Percentiles rank a stretch among this genome's conserved stretches.
These are phyloP conservation scores for Loxodonta africana DNA, from an alignment of 2,113 vertebrate genomes.

Conservation along the genomic window DNA sequence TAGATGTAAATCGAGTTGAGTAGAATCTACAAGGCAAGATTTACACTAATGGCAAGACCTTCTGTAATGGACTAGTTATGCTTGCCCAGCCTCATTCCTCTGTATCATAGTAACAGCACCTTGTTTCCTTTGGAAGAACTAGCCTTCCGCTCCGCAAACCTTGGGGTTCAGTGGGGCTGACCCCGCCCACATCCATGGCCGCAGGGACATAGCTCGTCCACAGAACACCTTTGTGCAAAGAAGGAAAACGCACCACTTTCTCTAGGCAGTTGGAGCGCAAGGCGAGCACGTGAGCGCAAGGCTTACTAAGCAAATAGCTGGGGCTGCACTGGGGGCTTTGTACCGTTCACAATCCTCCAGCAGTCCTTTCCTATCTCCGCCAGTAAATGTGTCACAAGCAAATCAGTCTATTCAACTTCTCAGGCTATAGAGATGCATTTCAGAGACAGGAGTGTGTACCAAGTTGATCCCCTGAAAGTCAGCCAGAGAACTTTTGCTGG, in stretches of 20 bases:
- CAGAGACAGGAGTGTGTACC: not conserved
- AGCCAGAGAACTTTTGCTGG: not conserved
- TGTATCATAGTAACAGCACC: not conserved
- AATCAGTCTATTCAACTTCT: not conserved
- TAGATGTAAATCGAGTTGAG: not conserved
- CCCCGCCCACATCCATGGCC: not conserved
- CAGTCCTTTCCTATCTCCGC: not conserved
- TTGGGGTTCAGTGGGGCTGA: not conserved
- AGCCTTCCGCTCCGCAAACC: not conserved
- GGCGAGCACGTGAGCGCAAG: not conserved
- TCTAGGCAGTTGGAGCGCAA: not conserved
- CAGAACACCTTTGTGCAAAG: not conserved
- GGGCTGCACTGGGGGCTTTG: not conserved
- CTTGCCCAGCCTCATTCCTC: not conserved
- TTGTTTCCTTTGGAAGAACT: not conserved
- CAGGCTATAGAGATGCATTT: not conserved
- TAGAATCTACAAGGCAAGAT: not conserved
- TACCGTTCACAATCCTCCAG: fast-evolving
- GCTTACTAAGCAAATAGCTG: not conserved
- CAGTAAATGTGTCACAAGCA: not conserved
- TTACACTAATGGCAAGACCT: not conserved
- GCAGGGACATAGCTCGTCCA: not conserved
- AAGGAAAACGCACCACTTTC: not conserved
- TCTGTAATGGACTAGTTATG: not conserved
- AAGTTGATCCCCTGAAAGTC: not conserved